Evolutionary conservation across 30 jellyfish, hydroid and myxozoan genomes (phyloP).

Genomic region (Pseudorhiza aurosa): DNA sequence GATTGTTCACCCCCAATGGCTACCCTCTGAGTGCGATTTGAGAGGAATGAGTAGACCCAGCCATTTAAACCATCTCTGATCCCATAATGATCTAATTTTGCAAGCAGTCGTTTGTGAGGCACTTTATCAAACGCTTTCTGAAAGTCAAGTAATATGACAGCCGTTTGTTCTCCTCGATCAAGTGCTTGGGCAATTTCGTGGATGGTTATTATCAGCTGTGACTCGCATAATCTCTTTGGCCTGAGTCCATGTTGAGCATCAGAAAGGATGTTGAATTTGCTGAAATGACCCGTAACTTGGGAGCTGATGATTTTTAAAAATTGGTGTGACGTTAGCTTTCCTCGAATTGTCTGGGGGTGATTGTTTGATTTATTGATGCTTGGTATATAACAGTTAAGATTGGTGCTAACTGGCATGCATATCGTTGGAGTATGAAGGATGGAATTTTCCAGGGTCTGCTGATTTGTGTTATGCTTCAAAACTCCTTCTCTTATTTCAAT

Average conservation of each 20-base stretch:
- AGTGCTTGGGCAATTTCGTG: slow-evolving; percentile 24
- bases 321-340: slow-evolving; percentile 48
- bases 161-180: slow-evolving; percentile 41
- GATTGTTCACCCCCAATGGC: slow-evolving; percentile 58
- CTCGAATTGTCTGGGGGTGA: too few species aligned
- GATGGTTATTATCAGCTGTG: slow-evolving; percentile 40
- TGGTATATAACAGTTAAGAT: slow-evolving; percentile 3
- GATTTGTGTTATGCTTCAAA: slow-evolving; percentile 23
- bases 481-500: slow-evolving; percentile 13
- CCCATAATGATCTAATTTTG: slow-evolving; percentile 21
- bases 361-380: slow-evolving; percentile 8
- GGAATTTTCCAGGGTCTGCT: slow-evolving; percentile 50
- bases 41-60: slow-evolving; percentile 51
- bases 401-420: slow-evolving; percentile 36
- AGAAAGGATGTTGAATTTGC: slow-evolving; percentile 10
- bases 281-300: slow-evolving; percentile 58
- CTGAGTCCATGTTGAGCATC: slow-evolving; percentile 56
- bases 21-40: slow-evolving; percentile 53
- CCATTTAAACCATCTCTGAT: slow-evolving; percentile 21
- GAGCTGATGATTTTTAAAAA: slow-evolving; percentile 32
- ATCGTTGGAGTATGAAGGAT: not conserved
- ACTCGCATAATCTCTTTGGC: slow-evolving; percentile 13
- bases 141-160: slow-evolving; percentile 25
- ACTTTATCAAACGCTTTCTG: slow-evolving; percentile 58
- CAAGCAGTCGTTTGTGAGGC: slow-evolving; percentile 37